Conservation (phyloP, 2,888 invertebrate species). For the Agonopterix alstromeriana region DNA sequence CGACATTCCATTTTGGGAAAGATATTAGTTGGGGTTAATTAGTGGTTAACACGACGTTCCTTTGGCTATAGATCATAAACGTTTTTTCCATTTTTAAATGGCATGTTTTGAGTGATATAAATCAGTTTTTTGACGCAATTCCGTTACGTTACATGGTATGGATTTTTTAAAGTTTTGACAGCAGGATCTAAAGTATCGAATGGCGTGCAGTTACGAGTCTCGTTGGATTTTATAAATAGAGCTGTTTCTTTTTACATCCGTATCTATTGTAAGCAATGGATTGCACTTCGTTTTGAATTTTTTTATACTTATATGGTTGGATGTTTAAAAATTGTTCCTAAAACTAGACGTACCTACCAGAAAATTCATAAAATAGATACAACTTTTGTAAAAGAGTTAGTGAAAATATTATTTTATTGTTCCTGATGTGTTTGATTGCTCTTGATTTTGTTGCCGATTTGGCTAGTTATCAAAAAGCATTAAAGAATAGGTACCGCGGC, state of each 20-base stretch:
- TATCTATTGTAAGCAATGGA: not conserved
- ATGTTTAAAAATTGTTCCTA: too few species aligned
- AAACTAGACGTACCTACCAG: too few species aligned
- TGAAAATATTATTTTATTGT: too few species aligned
- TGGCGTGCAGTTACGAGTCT: constrained; percentile 37
- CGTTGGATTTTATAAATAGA: constrained; percentile 14
- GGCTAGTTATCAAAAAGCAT: too few species aligned
- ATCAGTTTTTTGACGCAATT: constrained; percentile 63
- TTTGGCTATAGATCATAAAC: constrained; percentile 24
- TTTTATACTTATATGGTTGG: too few species aligned
- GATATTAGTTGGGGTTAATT: constrained; percentile 60
- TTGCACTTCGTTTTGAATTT: too few species aligned
- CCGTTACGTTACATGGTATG: constrained; percentile 52
- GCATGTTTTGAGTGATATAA: constrained; percentile 46
- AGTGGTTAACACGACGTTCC: constrained; percentile 45
- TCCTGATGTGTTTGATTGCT: too few species aligned
- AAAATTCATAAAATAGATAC: too few species aligned
- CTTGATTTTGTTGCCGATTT: too few species aligned
- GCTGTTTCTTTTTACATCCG: constrained; percentile 28
- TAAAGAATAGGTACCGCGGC: too few species aligned
- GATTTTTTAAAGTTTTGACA: constrained; percentile 55
- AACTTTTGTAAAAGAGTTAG: too few species aligned
- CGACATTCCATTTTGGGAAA: constrained; percentile 36
- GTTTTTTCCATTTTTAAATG: constrained; percentile 25
- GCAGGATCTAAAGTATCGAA: constrained; percentile 60